Evolutionary conservation across 2,888 invertebrate genomes (phyloP).

Genomic region (Dione juno): DNA sequence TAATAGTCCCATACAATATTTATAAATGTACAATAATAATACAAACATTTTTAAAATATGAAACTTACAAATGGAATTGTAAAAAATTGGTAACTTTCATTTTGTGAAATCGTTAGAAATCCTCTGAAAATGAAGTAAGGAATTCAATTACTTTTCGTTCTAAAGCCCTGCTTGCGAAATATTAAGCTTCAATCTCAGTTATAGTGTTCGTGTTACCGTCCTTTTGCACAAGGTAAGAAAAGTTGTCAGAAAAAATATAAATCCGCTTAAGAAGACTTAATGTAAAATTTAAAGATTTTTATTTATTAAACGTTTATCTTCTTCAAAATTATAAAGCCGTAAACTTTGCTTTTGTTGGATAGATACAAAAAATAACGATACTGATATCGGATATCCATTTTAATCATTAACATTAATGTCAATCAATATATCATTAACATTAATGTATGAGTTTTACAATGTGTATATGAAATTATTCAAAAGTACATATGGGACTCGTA

Average conservation of each 20-base stretch:
- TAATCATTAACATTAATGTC: too few relatives aligned
- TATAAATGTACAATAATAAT: not conserved
- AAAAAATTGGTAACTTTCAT: conserved; percentile 15
- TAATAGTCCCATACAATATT: too few relatives aligned
- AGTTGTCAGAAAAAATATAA: conserved; percentile 12
- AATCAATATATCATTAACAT: too few relatives aligned
- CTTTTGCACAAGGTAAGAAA: conserved; percentile 14
- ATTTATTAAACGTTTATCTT: too few relatives aligned
- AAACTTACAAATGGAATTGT: not conserved
- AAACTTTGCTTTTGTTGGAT: too few relatives aligned
- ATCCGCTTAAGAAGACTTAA: not conserved
- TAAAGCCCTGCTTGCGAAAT: conserved; percentile 21
- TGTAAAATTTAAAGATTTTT: not conserved
- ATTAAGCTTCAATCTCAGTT: conserved; percentile 27
- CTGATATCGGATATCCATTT: too few relatives aligned
- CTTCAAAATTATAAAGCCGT: too few relatives aligned
- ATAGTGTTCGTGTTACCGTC: conserved; percentile 25
- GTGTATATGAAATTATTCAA: too few relatives aligned
- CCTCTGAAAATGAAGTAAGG: conserved; percentile 14
- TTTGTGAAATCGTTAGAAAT: conserved; percentile 20
- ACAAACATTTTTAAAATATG: not conserved
- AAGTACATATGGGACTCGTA: too few relatives aligned
- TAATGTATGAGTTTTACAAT: too few relatives aligned
- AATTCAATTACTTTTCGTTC: conserved; percentile 24
- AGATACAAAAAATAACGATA: too few relatives aligned